phyloP scores from a whole-genome alignment of 53 echinoderm and acorn worm species.

The Echinarachnius parma region DNA sequence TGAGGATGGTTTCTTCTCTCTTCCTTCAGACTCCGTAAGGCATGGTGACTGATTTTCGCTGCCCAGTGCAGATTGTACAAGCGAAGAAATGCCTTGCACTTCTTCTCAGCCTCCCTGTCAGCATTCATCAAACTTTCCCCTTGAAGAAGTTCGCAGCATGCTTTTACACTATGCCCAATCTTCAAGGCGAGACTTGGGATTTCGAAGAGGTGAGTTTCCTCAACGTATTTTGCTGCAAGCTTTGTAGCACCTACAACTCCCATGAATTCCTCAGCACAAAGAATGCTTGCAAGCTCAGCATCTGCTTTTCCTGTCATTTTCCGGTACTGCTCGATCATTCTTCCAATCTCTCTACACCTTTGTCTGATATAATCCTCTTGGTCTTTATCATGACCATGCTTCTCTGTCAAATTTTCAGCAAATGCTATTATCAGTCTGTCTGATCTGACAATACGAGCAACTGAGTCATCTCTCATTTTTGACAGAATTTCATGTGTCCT shows the following conservation, averaged over 20 bases:
- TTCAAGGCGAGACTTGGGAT: conserved; percentile 57
- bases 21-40: conserved; percentile 61
- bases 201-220: conserved; percentile 31
- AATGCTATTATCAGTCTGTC: conserved; percentile 8
- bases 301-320: conserved; percentile 27
- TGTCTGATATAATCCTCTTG: conserved; percentile 48
- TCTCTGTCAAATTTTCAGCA: conserved; percentile 40
- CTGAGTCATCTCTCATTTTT: background rate
- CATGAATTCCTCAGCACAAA: conserved; percentile 36
- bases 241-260: conserved; percentile 35
- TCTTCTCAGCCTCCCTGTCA: conserved; percentile 39
- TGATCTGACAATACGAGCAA: background rate
- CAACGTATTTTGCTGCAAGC: conserved; percentile 50
- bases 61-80: conserved; percentile 61
- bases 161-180: conserved; percentile 57
- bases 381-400: conserved; percentile 53
- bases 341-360: conserved; percentile 39
- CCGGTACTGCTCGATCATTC: conserved; percentile 45
- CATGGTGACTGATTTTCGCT: conserved; percentile 57
- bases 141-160: conserved; percentile 47
- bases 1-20: conserved; percentile 58
- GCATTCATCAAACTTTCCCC: conserved; percentile 56
- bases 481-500: background rate
- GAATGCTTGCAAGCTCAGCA: conserved; percentile 24
- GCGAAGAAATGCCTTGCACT: conserved; percentile 26